Evolutionary conservation across 2,113 vertebrate genomes (phyloP).

Genomic region (Agapornis roseicollis): DNA sequence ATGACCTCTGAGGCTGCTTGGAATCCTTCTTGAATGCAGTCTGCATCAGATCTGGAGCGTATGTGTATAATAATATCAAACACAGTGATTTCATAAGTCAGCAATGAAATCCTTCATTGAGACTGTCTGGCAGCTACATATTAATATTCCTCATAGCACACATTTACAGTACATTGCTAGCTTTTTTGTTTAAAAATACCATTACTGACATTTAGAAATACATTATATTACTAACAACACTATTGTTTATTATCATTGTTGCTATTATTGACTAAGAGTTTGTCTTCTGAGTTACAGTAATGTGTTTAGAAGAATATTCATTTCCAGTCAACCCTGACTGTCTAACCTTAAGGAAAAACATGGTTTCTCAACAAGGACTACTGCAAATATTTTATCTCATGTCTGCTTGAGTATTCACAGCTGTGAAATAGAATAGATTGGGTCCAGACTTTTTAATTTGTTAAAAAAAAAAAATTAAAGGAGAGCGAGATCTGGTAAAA

Average conservation of each 20-base stretch:
- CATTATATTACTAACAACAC: neutral
- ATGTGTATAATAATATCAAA: constrained; percentile 1
- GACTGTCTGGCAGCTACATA: neutral
- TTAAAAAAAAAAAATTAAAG: neutral
- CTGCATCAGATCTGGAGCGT: neutral
- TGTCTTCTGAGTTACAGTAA: neutral
- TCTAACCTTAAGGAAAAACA: neutral
- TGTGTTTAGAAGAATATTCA: neutral
- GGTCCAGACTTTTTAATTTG: neutral
- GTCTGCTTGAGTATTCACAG: neutral
- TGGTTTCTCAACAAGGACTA: neutral
- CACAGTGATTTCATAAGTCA: constrained; percentile 5
- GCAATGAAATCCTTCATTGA: neutral
- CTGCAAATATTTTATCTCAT: neutral
- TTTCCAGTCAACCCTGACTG: neutral
- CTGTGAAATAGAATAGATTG: neutral
- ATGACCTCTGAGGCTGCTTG: neutral
- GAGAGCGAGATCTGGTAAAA: neutral
- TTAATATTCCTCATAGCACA: neutral
- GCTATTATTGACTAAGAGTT: constrained; percentile 1
- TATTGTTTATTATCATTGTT: constrained; percentile 35
- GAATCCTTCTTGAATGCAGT: neutral
- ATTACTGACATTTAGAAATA: constrained; percentile 36
- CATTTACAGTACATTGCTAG: neutral
- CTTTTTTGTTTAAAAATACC: constrained; percentile 47